Base-by-base conservation (phyloP, 2,888 invertebrate genomes). In the Mesochorus sp. region DNA sequence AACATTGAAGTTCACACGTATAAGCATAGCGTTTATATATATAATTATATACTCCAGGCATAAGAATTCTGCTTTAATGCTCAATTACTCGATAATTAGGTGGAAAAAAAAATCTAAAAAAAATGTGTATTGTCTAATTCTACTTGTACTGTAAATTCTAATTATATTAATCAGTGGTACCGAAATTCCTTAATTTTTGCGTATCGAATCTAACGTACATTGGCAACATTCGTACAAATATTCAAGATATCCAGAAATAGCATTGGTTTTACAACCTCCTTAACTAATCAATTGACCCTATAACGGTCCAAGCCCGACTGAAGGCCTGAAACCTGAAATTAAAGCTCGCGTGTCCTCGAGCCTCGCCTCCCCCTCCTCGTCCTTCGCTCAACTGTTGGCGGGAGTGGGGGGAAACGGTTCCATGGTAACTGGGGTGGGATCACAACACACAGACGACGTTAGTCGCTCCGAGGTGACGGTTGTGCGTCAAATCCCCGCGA, bases 351-450 rank as follows among this genome's bases (percentile, higher is more conserved):
- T 24, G 47, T 64, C 66, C 68, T 72, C 68, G 39, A 62, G 31
- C 21, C 57, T 12, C 31, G 24, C 21, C 24, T 8, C 61, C 24
- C 37, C 14, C 61, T 26, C 37, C 19, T 26, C 19, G 47, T 17
- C 37, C 24, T 14, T 10, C 59, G 51, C 44, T 37, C n/a, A 42
- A 28, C 70, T 10, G 47, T 37, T 59, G 64, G 57, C 24, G 47
- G 77, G 59, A 47, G 37, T 55, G 14, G 72, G 57, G 47, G 64
- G 71, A 73, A 74, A 71, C 66, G 73, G 70, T 80, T 77, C 87
- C 87, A 88, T 88, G 85, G 87, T 85, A 88, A 89, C 88, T 84
- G 81, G 85, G 84, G 83, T 84, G 83, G 85, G 82, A 83, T 80
- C 83, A 84, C 83, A 86, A 85, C 84, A 83, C 67, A 68, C 73